Evolutionary conservation across 1,140 invertebrate genomes (phyloP), one percentile per base, ranked within the genome.

Genomic region (Rhagoletis pomonella): DNA sequence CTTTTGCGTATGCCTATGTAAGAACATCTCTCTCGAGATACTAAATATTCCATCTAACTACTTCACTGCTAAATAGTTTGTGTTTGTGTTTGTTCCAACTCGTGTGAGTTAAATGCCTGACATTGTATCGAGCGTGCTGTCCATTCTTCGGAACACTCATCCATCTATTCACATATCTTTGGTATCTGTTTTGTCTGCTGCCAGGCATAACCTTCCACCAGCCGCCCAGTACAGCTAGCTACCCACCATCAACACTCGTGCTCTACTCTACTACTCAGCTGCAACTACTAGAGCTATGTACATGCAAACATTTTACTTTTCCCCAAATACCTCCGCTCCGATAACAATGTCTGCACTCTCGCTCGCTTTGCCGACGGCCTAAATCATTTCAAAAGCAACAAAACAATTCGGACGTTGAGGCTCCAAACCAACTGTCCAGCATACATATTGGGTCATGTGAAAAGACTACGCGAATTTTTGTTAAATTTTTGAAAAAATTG

Each of bases 21-120:
- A n/a, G n/a, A n/a, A n/a, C n/a, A n/a, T n/a, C n/a, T n/a, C n/a
- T n/a, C n/a, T n/a, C n/a, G n/a, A n/a, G n/a, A n/a, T n/a, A n/a
- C n/a, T n/a, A n/a, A n/a, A n/a, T n/a, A n/a, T n/a, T n/a, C n/a
- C n/a, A n/a, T n/a, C n/a, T n/a, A n/a, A n/a, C n/a, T n/a, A n/a
- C n/a, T n/a, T n/a, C n/a, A n/a, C n/a, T n/a, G n/a, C n/a, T 81
- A 47, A 73, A 73, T 44, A 47, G 67, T 73, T 73, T 47, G 42
- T 17, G 60, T n/a, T 62, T 12, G 9, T n/a, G 14, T 73, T 73
- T 7, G 6, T 9, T 10, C 39, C 44, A 47, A 17, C 14, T n/a
- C n/a, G n/a, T n/a, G n/a, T n/a, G 17, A 55, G 73, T 81, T 81
- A 55, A 55, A 81, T 55, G 50, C 50, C 55, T 81, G 19, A 55